Base-by-base conservation (phyloP, 2,797 vertebrate species). In the Taenioides sp. region DNA sequence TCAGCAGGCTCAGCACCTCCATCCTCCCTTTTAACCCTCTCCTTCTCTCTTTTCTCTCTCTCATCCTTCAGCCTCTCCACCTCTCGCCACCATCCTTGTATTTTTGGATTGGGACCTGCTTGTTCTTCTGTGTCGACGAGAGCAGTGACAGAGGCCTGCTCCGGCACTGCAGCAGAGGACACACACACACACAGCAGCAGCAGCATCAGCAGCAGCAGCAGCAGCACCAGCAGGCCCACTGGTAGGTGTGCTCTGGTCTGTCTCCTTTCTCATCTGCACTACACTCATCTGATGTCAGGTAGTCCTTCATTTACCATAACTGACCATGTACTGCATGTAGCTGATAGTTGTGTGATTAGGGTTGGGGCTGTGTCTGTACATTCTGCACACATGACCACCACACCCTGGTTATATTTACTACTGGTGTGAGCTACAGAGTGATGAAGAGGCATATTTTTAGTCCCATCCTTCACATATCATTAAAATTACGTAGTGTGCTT, bases 191-290 rank as follows among this genome's bases (percentile, higher is more conserved):
- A 67, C 64, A 67, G 76, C 68, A 77, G 75, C 65, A 79, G 74
- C 73, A 83, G 74, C 82, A 77, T 71, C 67, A 77, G 75, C 63
- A 79, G 68, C 54, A 57, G 54, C 23, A 58, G 55, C 78, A 76
- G 66, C 18, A 62, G 60, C 27, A 60, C 70, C 84, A 81, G 82
- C 83, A 81, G 82, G 74, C 79, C 50, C 71, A 86, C 89, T 81
- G 90, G 91, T 91, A 92, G 90, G 90, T 92, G 84, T 82, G 78
- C 86, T 80, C 84, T 92, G 92, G 91, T 91, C 89, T 87, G 72
- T 72, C 75, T 72, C 68, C 75, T 72, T 65, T 83, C 64, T 63
- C 80, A 85, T 83, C 74, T 81, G 86, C 90, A 82, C 85, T 86
- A 87, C 71, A 84, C 83, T 80, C 81, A 11, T 17, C 82, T 89